phyloP scores from a whole-genome alignment of 2,888 invertebrate genomes.

The Spodoptera littoralis region DNA sequence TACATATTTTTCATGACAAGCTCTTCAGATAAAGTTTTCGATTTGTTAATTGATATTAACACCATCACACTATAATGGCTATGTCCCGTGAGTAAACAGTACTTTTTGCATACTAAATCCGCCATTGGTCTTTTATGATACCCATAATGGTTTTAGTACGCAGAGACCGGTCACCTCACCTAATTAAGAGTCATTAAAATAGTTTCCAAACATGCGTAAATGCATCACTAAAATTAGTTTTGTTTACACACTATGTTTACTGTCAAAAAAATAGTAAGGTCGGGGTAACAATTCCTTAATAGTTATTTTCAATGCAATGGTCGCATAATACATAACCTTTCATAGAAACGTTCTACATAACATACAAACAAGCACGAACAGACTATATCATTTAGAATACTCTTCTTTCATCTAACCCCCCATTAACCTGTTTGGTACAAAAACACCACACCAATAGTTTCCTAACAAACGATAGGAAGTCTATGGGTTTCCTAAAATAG shows the following conservation, averaged over 20 bases:
- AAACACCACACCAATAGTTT: conserved; percentile 45
- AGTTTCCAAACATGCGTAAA: conserved; percentile 24
- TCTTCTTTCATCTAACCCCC: conserved; percentile 35
- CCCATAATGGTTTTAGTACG: conserved; percentile 28
- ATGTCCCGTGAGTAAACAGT: not conserved
- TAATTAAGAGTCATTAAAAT: conserved; percentile 39
- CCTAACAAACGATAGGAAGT: conserved; percentile 36
- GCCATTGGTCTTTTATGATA: conserved; percentile 17
- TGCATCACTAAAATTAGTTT: conserved; percentile 42
- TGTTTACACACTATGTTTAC: conserved; percentile 24
- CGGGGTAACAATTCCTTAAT: not conserved
- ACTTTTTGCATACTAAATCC: not conserved
- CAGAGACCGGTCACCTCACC: conserved; percentile 22
- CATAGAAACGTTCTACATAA: not conserved
- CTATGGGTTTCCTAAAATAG: conserved; percentile 50
- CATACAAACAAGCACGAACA: conserved; percentile 1
- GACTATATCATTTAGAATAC: conserved; percentile 5
- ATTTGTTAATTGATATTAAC: too few relatives aligned
- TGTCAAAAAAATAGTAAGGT: not conserved
- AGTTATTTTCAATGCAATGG: too few relatives aligned
- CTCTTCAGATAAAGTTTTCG: too few relatives aligned
- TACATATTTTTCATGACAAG: not conserved
- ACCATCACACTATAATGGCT: not conserved
- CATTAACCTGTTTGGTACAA: conserved; percentile 34
- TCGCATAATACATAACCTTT: too few relatives aligned